Evolutionary conservation across 92 coral and sea anemone species (phyloP).

Genomic region (Galaxea fascicularis): DNA sequence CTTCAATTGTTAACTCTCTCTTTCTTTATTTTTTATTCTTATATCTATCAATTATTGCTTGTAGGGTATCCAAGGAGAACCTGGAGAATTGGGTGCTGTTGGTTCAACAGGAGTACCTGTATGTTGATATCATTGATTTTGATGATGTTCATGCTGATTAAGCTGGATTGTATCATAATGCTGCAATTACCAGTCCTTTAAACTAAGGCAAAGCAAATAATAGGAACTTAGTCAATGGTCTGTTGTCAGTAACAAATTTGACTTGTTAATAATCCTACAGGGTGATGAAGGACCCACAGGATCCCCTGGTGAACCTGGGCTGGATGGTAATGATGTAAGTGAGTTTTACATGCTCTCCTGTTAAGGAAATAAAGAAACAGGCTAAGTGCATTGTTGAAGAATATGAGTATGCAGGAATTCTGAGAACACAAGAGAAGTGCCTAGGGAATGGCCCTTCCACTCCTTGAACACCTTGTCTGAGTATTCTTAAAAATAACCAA

Average conservation of each 20-base stretch:
- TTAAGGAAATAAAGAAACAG: too few relatives aligned
- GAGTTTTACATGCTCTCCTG: neutral
- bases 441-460: too few relatives aligned
- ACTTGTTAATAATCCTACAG: constrained; percentile 4
- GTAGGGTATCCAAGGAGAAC: constrained; percentile 72
- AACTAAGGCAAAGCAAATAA: too few relatives aligned
- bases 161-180: neutral
- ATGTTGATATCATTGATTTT: neutral
- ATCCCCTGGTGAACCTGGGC: constrained; percentile 66
- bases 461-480: too few relatives aligned
- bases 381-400: too few relatives aligned
- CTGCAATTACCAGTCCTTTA: too few relatives aligned
- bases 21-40: too few relatives aligned
- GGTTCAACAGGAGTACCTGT: constrained; percentile 59
- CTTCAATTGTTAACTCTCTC: neutral
- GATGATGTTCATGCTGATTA: neutral
- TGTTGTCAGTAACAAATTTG: neutral
- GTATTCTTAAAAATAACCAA: too few relatives aligned
- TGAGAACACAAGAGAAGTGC: too few relatives aligned
- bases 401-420: too few relatives aligned
- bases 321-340: constrained; percentile 72
- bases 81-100: constrained; percentile 49
- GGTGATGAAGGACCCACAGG: constrained; percentile 71
- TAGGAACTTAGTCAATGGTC: neutral
- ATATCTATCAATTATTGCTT: neutral